Evolutionary conservation across 2,888 invertebrate species (phyloP).

Genomic region (Tetheella fluctuosa): DNA sequence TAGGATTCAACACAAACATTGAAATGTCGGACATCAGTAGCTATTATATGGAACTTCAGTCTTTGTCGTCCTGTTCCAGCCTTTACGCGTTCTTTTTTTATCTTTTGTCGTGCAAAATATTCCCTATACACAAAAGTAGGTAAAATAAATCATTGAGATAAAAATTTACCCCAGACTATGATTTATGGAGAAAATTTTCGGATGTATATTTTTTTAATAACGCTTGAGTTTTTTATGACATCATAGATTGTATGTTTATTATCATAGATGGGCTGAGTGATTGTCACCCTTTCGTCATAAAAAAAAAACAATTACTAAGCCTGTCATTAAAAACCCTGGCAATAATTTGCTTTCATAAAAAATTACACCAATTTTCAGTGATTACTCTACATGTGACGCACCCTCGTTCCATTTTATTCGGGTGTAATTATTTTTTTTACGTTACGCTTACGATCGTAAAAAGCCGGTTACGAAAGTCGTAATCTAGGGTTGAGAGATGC

Average conservation of each 20-base stretch:
- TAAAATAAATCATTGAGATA: slow-evolving; percentile 69
- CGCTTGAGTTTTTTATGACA: not conserved
- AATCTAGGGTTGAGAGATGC: not conserved
- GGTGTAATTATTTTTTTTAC: slow-evolving; percentile 3
- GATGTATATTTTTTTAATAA: not conserved
- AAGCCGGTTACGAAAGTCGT: not conserved
- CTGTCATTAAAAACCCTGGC: not conserved
- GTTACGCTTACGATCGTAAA: not conserved
- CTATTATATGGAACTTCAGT: not conserved
- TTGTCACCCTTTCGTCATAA: not conserved
- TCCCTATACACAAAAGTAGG: slow-evolving; percentile 61
- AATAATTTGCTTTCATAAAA: slow-evolving; percentile 4
- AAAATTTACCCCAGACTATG: slow-evolving; percentile 57
- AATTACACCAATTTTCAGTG: slow-evolving; percentile 9
- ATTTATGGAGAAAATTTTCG: slow-evolving; percentile 48
- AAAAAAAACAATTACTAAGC: not conserved
- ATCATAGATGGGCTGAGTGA: no score
- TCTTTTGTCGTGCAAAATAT: slow-evolving; percentile 58
- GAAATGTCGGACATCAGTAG: no score
- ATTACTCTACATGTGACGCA: not conserved
- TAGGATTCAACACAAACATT: no score
- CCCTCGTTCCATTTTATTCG: slow-evolving; percentile 11
- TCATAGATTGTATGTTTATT: no score
- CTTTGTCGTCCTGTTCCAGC: not conserved
- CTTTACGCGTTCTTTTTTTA: slow-evolving; percentile 24